Conservation (phyloP, 2,797 vertebrate genomes). For the Gymnothorax reevesii region DNA sequence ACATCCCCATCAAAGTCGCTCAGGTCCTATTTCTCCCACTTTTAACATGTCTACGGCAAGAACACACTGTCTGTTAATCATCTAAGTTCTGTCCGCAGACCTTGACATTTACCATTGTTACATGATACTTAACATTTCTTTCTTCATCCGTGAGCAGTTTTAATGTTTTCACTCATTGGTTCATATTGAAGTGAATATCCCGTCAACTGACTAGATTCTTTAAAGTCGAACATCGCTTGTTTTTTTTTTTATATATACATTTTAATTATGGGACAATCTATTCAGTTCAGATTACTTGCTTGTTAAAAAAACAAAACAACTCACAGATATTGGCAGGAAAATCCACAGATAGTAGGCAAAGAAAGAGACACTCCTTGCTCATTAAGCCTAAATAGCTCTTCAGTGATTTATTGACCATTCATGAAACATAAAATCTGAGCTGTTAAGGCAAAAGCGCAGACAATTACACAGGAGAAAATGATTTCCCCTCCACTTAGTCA, state of each 20-base stretch:
- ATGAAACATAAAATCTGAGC: conserved; percentile 20
- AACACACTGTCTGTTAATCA: too few relatives aligned
- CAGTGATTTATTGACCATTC: conserved; percentile 28
- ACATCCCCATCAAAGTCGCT: too few relatives aligned
- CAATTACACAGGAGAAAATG: conserved; percentile 22
- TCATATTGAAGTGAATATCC: background rate
- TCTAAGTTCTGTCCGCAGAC: too few relatives aligned
- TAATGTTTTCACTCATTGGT: background rate
- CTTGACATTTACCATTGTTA: too few relatives aligned
- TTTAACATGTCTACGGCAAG: too few relatives aligned
- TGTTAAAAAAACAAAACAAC: conserved; percentile 21
- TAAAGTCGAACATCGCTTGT: background rate
- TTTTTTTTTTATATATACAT: background rate
- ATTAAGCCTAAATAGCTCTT: conserved; percentile 25
- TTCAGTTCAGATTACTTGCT: conserved; percentile 14
- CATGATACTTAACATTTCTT: too few relatives aligned
- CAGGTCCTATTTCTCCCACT: too few relatives aligned
- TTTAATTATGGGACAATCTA: background rate
- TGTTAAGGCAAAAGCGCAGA: conserved; percentile 2
- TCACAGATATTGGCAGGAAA: conserved; percentile 12
- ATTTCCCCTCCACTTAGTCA: conserved; percentile 46
- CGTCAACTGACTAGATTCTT: background rate
- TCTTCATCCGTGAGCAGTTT: too few relatives aligned
- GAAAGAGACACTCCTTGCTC: background rate
- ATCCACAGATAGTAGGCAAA: conserved; percentile 24